Evolutionary conservation across 1,140 invertebrate genomes (phyloP).

Genomic region (Drosophila asahinai): DNA sequence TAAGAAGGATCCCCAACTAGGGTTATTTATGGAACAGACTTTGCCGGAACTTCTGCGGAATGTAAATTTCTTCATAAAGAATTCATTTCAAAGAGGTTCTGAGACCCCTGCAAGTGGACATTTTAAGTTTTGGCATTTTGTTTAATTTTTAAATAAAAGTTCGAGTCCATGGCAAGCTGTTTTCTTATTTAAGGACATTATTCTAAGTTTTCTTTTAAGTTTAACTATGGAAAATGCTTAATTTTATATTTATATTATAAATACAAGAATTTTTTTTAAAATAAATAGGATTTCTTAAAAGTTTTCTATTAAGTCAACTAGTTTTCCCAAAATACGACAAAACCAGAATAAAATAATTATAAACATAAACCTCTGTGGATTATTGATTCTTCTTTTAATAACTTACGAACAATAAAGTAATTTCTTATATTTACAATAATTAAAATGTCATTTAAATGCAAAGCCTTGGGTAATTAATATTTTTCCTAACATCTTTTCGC

Average conservation of each 20-base stretch:
- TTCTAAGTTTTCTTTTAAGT: background rate
- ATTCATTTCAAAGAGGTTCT: constrained; percentile 37
- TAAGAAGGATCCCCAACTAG: constrained; percentile 1
- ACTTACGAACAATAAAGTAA: background rate
- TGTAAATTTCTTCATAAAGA: constrained; percentile 49
- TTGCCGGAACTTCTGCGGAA: constrained; percentile 34
- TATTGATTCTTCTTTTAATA: background rate
- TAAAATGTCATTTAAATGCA: background rate
- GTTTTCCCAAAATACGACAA: too few relatives aligned
- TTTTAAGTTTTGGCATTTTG: constrained; percentile 2
- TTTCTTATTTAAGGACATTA: background rate
- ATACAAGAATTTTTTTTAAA: too few relatives aligned
- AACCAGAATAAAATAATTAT: too few relatives aligned
- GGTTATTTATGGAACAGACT: constrained; percentile 38
- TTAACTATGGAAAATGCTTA: too few relatives aligned
- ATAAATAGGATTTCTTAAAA: too few relatives aligned
- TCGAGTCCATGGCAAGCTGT: background rate
- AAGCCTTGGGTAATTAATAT: background rate
- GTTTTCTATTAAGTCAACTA: too few relatives aligned
- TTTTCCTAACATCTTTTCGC: background rate
- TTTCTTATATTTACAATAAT: too few relatives aligned
- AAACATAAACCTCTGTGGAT: too few relatives aligned
- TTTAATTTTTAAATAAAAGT: constrained; percentile 1
- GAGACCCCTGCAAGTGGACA: background rate
- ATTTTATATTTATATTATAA: too few relatives aligned